Conservation (phyloP, 2,113 vertebrate genomes). For the Pampusana beccarii region DNA sequence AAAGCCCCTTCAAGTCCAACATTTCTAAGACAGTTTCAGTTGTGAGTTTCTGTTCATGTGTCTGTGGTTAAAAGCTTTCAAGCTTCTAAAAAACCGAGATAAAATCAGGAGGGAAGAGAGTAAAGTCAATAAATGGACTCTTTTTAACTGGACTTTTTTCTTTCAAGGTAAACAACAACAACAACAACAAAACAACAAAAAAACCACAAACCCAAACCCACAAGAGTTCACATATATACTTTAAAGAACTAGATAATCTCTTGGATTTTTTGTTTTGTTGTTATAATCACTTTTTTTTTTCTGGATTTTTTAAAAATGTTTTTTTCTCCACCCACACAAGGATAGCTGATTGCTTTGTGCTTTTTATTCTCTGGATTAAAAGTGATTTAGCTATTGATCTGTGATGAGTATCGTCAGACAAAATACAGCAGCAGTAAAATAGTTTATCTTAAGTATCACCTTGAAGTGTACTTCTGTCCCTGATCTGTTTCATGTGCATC, state of each 20-base stretch:
- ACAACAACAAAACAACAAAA: too few relatives aligned
- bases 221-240: background rate
- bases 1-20: background rate
- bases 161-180: background rate
- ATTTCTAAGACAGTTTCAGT: background rate
- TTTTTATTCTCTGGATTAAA: background rate
- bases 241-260: background rate
- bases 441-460: background rate
- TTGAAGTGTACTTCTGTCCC: fast-evolving
- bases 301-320: background rate
- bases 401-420: background rate
- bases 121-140: background rate
- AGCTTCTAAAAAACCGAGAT: background rate
- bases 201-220: fast-evolving
- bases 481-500: background rate
- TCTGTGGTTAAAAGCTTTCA: background rate
- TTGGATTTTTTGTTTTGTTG: background rate
- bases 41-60: background rate
- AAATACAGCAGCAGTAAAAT: background rate
- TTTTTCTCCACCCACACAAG: background rate
- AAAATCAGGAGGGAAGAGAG: background rate
- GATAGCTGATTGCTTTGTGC: background rate
- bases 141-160: background rate
- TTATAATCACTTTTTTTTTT: background rate
- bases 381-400: background rate